These are phyloP conservation scores for Holotrichia oblita DNA, from an alignment of 1,140 invertebrate species.

Conservation along the genomic window DNA sequence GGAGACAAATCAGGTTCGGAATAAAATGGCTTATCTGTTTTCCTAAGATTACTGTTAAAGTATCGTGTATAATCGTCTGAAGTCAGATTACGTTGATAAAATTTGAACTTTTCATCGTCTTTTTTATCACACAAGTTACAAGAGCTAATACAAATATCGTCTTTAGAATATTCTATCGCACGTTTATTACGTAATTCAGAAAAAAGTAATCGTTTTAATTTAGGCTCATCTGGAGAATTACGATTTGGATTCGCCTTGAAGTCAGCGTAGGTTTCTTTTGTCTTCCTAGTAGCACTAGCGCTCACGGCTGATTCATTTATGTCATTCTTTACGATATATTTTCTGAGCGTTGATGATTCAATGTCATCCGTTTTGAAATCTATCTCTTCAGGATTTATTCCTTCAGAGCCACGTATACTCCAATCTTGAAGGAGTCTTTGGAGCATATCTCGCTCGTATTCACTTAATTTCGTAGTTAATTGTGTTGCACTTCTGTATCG, in stretches of 20 bases:
- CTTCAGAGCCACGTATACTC: constrained; percentile 62
- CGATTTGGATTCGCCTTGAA: background rate
- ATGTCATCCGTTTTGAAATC: background rate
- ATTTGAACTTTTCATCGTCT: background rate
- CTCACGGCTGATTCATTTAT: background rate
- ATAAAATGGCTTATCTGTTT: constrained; percentile 48
- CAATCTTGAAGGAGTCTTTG: constrained; percentile 67
- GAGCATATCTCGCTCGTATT: constrained; percentile 64
- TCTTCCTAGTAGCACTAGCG: background rate
- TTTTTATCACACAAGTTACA: background rate
- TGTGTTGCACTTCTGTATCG: constrained; percentile 17
- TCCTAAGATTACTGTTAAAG: constrained; percentile 45
- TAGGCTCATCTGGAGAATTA: constrained; percentile 3
- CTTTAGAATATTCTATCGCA: background rate
- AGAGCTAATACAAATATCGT: background rate
- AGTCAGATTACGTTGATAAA: constrained; percentile 3
- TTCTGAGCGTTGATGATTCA: constrained; percentile 10
- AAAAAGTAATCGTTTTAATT: constrained; percentile 17
- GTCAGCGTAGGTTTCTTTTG: background rate
- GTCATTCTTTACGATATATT: background rate
- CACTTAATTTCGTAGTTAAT: constrained; percentile 55
- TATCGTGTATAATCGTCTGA: constrained; percentile 28
- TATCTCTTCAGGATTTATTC: constrained; percentile 45
- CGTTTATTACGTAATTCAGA: constrained; percentile 20
- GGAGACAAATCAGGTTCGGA: constrained; percentile 57